phyloP scores from a whole-genome alignment of 64 coral and sea anemone species.

The Dendronephthya gigantea region DNA sequence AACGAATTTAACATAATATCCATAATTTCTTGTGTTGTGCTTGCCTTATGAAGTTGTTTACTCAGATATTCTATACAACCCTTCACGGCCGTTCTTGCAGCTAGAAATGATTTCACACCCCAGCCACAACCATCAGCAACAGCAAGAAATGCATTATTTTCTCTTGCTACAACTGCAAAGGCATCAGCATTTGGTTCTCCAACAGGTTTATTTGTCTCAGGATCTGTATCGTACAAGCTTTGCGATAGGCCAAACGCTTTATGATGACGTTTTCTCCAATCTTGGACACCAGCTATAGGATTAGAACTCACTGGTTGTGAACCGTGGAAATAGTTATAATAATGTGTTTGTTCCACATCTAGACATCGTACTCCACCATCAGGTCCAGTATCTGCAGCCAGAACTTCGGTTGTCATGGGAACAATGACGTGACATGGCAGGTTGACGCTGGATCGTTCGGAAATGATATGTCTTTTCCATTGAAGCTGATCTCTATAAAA shows the following conservation, averaged over 20 bases:
- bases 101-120: constrained; percentile 79
- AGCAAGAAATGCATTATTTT: constrained; percentile 70
- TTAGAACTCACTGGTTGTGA: neutral
- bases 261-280: constrained; percentile 38
- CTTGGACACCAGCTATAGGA: neutral
- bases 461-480: neutral
- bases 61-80: constrained; percentile 69
- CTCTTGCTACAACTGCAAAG: constrained; percentile 66
- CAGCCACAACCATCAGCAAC: constrained; percentile 87
- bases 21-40: constrained; percentile 66
- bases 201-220: constrained; percentile 19
- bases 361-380: neutral
- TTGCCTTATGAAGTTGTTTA: constrained; percentile 28
- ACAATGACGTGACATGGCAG: neutral
- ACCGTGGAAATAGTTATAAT: neutral
- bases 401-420: neutral
- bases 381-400: neutral
- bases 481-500: neutral
- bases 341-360: neutral
- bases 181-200: constrained; percentile 87
- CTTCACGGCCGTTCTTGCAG: constrained; percentile 68
- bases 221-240: constrained; percentile 66
- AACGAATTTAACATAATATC: constrained; percentile 49
- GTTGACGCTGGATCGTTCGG: neutral
- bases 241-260: constrained; percentile 64